phyloP scores from a whole-genome alignment of 2,888 invertebrate species.

The Blastobasis adustella region DNA sequence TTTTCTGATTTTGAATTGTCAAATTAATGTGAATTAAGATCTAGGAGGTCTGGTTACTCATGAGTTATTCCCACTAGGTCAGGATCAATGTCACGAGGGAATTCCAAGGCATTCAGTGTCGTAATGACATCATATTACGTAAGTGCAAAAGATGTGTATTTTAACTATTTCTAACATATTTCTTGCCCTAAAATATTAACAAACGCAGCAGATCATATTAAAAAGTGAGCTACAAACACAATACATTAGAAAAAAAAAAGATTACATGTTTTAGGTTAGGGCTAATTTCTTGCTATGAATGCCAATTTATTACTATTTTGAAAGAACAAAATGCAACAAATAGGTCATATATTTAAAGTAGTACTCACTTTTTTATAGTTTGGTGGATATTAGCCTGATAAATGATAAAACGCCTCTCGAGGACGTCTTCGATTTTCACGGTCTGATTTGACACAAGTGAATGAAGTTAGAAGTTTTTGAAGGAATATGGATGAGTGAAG shows the following conservation, averaged over 20 bases:
- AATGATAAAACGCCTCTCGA: too few species aligned
- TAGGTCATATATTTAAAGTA: neutral
- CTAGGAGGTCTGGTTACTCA: too few species aligned
- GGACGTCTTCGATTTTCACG: too few species aligned
- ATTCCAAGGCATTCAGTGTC: constrained; percentile 48
- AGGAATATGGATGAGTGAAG: too few species aligned
- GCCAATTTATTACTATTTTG: too few species aligned
- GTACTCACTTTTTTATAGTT: constrained; percentile 21
- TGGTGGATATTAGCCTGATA: constrained; percentile 2
- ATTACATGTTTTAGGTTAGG: neutral
- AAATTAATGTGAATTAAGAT: too few species aligned
- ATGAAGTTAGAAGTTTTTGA: too few species aligned
- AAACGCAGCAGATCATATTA: neutral
- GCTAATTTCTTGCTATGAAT: too few species aligned
- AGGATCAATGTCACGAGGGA: constrained; percentile 65
- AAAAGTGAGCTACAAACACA: neutral
- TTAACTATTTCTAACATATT: neutral
- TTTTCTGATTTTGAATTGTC: neutral
- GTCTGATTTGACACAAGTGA: neutral
- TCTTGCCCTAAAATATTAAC: neutral
- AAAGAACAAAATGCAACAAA: too few species aligned
- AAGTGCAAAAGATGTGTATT: constrained; percentile 32
- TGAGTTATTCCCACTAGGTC: constrained; percentile 32
- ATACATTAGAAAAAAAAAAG: neutral
- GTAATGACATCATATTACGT: constrained; percentile 60